phyloP scores from a whole-genome alignment of 2,888 invertebrate species.

The Stenodema calcarata region DNA sequence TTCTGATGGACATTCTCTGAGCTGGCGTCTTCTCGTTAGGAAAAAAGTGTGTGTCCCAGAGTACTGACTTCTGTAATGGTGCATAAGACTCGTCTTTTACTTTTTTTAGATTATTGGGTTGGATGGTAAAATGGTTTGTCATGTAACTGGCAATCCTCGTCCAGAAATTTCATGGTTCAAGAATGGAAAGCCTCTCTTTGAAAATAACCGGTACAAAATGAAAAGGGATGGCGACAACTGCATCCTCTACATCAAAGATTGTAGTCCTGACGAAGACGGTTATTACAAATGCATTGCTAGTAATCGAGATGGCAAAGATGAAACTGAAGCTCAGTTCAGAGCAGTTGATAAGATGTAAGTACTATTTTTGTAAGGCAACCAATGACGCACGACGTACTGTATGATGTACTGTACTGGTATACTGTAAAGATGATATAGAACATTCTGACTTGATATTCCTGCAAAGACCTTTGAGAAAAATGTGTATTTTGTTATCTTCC shows the following conservation, averaged over 20 bases:
- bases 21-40: too few relatives aligned
- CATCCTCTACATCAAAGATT: conserved; percentile 76
- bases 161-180: conserved; percentile 89
- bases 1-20: too few relatives aligned
- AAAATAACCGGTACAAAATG: conserved; percentile 74
- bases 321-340: conserved; percentile 75
- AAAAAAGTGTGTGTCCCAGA: too few relatives aligned
- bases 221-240: conserved; percentile 81
- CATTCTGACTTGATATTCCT: too few relatives aligned
- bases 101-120: conserved; percentile 70
- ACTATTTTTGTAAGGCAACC: too few relatives aligned
- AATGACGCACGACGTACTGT: too few relatives aligned
- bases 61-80: too few relatives aligned
- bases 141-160: conserved; percentile 79
- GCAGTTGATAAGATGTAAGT: conserved; percentile 84
- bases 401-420: too few relatives aligned
- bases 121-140: conserved; percentile 83
- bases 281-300: conserved; percentile 77
- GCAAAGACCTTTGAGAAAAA: too few relatives aligned
- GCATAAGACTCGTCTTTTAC: too few relatives aligned
- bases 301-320: conserved; percentile 81
- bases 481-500: too few relatives aligned
- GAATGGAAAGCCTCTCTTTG: conserved; percentile 74
- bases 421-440: too few relatives aligned
- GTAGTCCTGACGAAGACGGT: conserved; percentile 73